Conservation (phyloP, 2,888 invertebrate genomes). For the Athalia circularis region DNA sequence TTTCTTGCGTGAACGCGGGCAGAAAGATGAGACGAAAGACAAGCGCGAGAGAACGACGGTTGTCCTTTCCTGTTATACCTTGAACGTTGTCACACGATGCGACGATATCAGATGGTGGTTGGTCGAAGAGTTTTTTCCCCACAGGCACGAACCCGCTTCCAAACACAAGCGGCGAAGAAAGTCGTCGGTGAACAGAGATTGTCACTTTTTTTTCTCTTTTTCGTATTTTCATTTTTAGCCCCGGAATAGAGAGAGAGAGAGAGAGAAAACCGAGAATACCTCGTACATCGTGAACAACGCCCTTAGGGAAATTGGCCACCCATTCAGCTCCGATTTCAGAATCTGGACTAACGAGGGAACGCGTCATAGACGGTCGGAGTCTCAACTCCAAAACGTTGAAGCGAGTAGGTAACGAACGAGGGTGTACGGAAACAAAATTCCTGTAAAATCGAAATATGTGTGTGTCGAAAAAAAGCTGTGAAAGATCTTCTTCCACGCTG, state of each 20-base stretch:
- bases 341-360: slow-evolving; percentile 24
- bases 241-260: not conserved
- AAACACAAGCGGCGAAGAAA: not conserved
- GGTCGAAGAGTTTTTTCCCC: not conserved
- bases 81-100: slow-evolving; percentile 30
- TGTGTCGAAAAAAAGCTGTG: not conserved
- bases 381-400: too few relatives aligned
- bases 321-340: slow-evolving; percentile 49
- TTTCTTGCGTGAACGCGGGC: slow-evolving; percentile 45
- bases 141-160: not conserved
- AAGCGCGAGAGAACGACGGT: slow-evolving; percentile 17
- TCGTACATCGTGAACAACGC: slow-evolving; percentile 1
- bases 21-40: slow-evolving; percentile 47
- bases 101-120: slow-evolving; percentile 8
- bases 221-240: not conserved
- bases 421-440: not conserved
- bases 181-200: not conserved
- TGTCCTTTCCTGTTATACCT: slow-evolving; percentile 8
- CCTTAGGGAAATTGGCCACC: slow-evolving; percentile 54
- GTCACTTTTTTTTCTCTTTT: not conserved
- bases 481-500: not conserved
- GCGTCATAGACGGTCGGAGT: too few relatives aligned
- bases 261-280: not conserved
- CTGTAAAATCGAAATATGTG: not conserved
- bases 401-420: too few relatives aligned